Base-by-base conservation (phyloP, 2,113 vertebrate species). In the Malurus cyaneus region DNA sequence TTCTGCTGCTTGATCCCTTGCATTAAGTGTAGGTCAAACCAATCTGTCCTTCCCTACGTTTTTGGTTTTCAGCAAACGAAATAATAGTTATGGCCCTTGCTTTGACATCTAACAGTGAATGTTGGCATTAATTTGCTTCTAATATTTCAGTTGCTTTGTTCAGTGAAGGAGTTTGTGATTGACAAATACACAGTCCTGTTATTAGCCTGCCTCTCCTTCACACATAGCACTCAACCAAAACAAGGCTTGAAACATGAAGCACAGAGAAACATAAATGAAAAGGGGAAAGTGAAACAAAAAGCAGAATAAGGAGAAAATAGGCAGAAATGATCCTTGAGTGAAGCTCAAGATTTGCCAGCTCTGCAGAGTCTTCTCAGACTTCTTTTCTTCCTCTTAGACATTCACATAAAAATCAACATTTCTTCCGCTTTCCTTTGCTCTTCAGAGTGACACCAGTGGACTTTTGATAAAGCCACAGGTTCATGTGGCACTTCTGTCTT, bases 81-180 rank as follows among this genome's bases (percentile, higher is more conserved):
- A 87, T 39, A 89, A 74, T 89, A 89, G 94, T 93, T 79, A 65
- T 53, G n/a, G 36, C 16, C 56, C 36, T 39, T 77, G 70, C 74
- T 93, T 86, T 94, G 86, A 73, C 79, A 88, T 80, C 79, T 66
- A 57, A 61, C 5, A 1, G 74, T 53, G 74, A 82, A 54, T 82
- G 95, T 80, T 96, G 73, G 42, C 85, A 80, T 95, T 92, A 89
- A 96, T 96, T 96, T 96, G 81, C 88, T 90, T 92, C 82, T 89
- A 94, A 95, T 94, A 94, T 83, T 92, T 96, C 88, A 95, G 79
- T 94, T 95, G 90, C 47, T 96, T 77, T 73, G 71, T 83, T 77
- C 95, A 73, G 74, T 90, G 79, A 86, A 83, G 46, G 82, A 62
- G 50, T 86, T 77, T 83, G 94, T 70, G 94, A 80, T 16, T 88